phyloP scores from a whole-genome alignment of 2,113 vertebrate genomes.

The Mellivora capensis region DNA sequence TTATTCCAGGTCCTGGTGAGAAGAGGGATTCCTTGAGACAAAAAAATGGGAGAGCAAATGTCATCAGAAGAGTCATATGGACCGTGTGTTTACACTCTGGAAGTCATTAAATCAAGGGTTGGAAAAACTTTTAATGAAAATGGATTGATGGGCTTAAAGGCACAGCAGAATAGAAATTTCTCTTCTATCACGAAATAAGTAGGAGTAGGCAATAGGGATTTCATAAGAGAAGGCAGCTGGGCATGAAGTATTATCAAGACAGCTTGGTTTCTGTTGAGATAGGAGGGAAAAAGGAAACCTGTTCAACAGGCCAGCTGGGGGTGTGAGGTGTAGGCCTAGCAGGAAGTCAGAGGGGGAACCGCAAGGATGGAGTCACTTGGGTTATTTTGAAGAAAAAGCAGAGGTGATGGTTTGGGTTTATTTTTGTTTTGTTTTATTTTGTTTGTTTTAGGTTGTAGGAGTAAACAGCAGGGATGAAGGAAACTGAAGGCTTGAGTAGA shows the following conservation, averaged over 20 bases:
- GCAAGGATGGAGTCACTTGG: background rate
- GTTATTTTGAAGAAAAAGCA: background rate
- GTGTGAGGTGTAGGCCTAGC: rapidly evolving
- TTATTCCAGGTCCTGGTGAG: background rate
- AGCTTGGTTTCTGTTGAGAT: background rate
- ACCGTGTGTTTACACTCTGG: background rate
- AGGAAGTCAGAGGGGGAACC: background rate
- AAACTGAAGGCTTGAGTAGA: background rate
- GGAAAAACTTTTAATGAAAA: background rate
- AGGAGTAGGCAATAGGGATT: background rate
- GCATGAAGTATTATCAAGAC: background rate
- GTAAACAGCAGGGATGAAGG: background rate
- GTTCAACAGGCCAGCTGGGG: background rate
- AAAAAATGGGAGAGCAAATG: background rate
- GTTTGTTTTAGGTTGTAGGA: background rate
- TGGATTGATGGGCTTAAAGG: background rate
- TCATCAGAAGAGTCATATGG: background rate
- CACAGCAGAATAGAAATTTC: background rate
- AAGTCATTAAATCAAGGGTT: background rate
- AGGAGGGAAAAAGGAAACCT: background rate
- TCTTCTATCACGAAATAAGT: background rate
- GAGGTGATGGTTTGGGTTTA: background rate
- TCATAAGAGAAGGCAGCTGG: background rate
- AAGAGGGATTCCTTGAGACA: background rate
- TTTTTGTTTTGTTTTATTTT: background rate